phyloP scores from a whole-genome alignment of 2,888 invertebrate species.

The Cryptophagus acutangulus region DNA sequence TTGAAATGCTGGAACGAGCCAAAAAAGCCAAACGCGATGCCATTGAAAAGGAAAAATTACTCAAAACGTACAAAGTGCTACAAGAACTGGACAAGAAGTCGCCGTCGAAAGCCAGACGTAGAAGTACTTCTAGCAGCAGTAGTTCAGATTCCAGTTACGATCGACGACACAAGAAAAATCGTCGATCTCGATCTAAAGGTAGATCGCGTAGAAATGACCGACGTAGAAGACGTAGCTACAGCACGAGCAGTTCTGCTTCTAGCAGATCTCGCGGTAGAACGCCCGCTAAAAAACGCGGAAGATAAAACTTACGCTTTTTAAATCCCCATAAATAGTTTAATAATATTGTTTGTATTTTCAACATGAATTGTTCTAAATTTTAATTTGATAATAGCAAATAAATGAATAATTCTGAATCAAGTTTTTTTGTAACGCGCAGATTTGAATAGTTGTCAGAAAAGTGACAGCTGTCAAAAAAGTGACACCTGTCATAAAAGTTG shows the following conservation, averaged over 20 bases:
- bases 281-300: conserved; percentile 8
- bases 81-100: conserved; percentile 42
- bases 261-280: conserved; percentile 7
- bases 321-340: too few species aligned
- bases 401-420: too few species aligned
- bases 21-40: conserved; percentile 46
- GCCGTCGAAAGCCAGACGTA: conserved; percentile 25
- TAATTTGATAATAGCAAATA: too few species aligned
- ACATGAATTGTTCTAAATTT: too few species aligned
- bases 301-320: too few species aligned
- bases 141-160: conserved; percentile 34
- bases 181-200: conserved; percentile 23
- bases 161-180: conserved; percentile 6
- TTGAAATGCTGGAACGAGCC: conserved; percentile 47
- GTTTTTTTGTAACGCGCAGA: too few species aligned
- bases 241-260: conserved; percentile 19
- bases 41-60: conserved; percentile 45
- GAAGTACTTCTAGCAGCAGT: conserved; percentile 31
- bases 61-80: conserved; percentile 45
- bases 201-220: conserved; percentile 20
- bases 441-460: too few species aligned
- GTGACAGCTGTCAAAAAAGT: too few species aligned
- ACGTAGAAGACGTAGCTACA: conserved; percentile 17
- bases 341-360: too few species aligned
- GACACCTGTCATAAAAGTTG: too few species aligned